These are phyloP conservation scores for Cantharis lateralis DNA, from an alignment of 2,888 invertebrate genomes.

Conservation along the genomic window DNA sequence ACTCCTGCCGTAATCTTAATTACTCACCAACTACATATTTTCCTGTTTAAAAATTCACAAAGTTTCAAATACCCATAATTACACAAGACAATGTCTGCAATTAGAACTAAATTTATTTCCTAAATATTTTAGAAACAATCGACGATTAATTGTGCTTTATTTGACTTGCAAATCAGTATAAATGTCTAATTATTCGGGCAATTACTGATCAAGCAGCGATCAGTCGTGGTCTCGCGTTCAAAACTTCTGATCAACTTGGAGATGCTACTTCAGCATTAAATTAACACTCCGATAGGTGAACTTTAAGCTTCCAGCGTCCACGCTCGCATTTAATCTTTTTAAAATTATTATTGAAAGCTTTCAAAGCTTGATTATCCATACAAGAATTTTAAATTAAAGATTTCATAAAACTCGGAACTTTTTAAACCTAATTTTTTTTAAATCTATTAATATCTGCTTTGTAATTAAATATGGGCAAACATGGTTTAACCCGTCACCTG, in stretches of 20 bases:
- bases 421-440: neutral
- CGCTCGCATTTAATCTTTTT: neutral
- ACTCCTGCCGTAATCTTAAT: constrained; percentile 8
- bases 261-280: constrained; percentile 26
- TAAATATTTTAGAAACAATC: constrained; percentile 38
- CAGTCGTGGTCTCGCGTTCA: constrained; percentile 32
- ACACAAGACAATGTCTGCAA: neutral
- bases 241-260: constrained; percentile 26
- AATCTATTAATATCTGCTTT: no score
- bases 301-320: neutral
- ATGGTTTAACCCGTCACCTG: neutral
- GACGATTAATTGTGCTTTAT: constrained; percentile 36
- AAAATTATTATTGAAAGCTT: neutral
- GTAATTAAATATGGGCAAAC: neutral
- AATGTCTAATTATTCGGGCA: constrained; percentile 40
- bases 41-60: neutral
- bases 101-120: constrained; percentile 19
- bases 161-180: constrained; percentile 41
- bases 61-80: neutral
- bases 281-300: constrained; percentile 23
- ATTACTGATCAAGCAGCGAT: constrained; percentile 39
- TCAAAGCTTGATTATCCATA: neutral
- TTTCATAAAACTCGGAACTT: neutral
- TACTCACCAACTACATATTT: neutral
- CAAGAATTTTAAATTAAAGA: neutral